Conservation (phyloP, 2,888 invertebrate genomes). For the Seira ritae region DNA sequence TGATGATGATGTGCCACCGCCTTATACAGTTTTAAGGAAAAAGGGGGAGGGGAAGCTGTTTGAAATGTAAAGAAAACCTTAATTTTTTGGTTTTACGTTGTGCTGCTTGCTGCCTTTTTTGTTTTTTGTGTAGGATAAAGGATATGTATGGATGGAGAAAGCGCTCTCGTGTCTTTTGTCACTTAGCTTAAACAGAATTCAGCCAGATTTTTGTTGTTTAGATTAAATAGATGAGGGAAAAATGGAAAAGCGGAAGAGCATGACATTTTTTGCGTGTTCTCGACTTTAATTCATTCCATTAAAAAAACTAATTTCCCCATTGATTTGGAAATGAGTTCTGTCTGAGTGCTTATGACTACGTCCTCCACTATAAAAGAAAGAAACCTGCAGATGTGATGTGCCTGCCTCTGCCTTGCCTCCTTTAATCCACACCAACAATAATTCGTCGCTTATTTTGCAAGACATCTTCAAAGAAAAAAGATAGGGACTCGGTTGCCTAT, state of each 20-base stretch:
- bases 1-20: too few species aligned
- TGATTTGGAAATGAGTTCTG: slow-evolving; percentile 44
- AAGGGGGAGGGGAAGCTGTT: neutral
- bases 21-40: neutral
- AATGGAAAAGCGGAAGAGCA: neutral
- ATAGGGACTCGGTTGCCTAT: too few species aligned
- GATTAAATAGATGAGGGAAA: neutral
- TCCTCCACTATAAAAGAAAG: neutral
- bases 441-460: neutral
- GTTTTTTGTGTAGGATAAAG: neutral
- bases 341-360: neutral
- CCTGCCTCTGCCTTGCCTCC: neutral
- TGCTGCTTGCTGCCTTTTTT: neutral
- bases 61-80: neutral
- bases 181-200: neutral
- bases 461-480: neutral
- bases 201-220: slow-evolving; percentile 3
- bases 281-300: slow-evolving; percentile 45
- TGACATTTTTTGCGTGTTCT: slow-evolving; percentile 23
- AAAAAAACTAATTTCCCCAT: slow-evolving; percentile 49
- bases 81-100: neutral
- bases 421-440: neutral
- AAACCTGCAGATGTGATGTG: neutral
- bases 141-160: neutral
- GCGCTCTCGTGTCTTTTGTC: slow-evolving; percentile 11